phyloP scores from a whole-genome alignment of 2,113 vertebrate species.

The Mirza zaza region DNA sequence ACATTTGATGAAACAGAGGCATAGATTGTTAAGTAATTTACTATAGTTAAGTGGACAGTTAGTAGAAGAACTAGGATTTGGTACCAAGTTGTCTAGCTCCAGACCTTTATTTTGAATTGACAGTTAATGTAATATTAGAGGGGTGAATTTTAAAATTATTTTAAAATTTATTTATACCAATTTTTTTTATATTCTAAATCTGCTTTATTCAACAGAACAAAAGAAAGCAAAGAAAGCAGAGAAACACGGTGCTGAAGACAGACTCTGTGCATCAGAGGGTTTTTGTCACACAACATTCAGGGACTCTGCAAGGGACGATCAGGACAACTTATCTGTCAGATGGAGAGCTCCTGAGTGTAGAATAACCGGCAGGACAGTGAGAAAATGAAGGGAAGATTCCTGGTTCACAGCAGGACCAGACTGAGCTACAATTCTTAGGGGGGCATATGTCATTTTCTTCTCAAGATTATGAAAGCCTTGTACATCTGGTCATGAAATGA shows the following conservation, averaged over 20 bases:
- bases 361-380: not conserved
- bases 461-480: not conserved
- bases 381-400: not conserved
- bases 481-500: not conserved
- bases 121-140: not conserved
- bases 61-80: not conserved
- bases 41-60: not conserved
- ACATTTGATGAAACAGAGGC: not conserved
- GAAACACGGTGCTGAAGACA: not conserved
- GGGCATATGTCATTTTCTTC: not conserved
- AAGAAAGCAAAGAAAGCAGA: conserved; percentile 9
- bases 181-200: conserved; percentile 22
- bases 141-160: not conserved
- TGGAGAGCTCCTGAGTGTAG: not conserved
- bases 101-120: not conserved
- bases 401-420: not conserved
- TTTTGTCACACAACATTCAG: not conserved
- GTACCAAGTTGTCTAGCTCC: not conserved
- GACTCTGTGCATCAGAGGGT: not conserved
- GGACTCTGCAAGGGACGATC: not conserved
- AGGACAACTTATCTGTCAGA: not conserved
- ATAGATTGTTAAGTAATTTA: not conserved
- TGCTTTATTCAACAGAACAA: conserved; percentile 57
- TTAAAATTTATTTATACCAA: not conserved
- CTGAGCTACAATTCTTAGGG: not conserved